Conservation (phyloP, 2,888 invertebrate species). For the Lithophane socia region DNA sequence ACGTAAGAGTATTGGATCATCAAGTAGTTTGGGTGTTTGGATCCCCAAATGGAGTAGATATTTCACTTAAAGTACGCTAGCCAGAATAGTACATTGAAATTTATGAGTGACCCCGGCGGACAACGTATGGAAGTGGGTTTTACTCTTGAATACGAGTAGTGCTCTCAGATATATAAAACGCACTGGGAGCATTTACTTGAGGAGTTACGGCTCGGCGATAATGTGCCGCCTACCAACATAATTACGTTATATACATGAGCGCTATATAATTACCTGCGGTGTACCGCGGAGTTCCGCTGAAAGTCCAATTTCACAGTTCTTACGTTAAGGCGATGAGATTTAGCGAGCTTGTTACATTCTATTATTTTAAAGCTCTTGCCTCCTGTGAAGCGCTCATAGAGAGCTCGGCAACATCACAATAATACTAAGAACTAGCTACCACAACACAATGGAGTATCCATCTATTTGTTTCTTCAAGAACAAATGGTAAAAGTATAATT, state of each 20-base stretch:
- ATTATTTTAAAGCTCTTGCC: conserved; percentile 78
- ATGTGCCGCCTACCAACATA: conserved; percentile 43
- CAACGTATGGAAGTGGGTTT: conserved; percentile 78
- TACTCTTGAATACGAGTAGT: conserved; percentile 76
- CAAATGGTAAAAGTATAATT: conserved; percentile 35
- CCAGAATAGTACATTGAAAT: conserved; percentile 86
- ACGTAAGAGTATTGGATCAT: conserved; percentile 81
- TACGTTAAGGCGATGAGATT: conserved; percentile 81
- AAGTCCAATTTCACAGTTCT: conserved; percentile 83
- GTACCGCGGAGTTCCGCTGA: conserved; percentile 54
- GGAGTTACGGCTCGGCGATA: conserved; percentile 48
- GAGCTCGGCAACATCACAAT: conserved; percentile 47
- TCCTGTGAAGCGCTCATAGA: conserved; percentile 58
- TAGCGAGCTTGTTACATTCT: conserved; percentile 77
- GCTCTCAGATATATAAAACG: conserved; percentile 79
- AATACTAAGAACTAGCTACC: conserved; percentile 43
- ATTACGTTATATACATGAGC: conserved; percentile 48
- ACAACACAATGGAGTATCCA: conserved; percentile 18
- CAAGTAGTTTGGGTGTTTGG: conserved; percentile 81
- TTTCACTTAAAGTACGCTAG: conserved; percentile 86
- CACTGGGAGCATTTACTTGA: conserved; percentile 74
- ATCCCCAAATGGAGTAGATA: conserved; percentile 85
- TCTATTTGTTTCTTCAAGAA: conserved; percentile 36
- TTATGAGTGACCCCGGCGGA: conserved; percentile 85
- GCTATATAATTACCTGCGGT: conserved; percentile 61